Base-by-base conservation (phyloP, 1,140 invertebrate genomes). In the Cydia splendana region DNA sequence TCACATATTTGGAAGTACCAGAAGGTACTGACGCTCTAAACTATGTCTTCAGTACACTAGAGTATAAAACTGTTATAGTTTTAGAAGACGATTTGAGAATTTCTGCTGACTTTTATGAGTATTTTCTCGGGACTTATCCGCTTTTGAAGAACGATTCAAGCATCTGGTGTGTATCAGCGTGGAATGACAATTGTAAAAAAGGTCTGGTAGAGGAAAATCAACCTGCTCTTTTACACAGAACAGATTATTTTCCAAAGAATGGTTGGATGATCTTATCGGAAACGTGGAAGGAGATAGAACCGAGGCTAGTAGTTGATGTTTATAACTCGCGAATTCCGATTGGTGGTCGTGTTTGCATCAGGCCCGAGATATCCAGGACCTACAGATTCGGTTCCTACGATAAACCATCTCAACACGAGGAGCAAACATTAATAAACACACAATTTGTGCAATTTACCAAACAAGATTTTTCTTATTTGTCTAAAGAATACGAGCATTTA, bases 131-230 rank as follows among this genome's bases (percentile, higher is more conserved):
- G n/a, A 98, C 98, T 12, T 96, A 98, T 93, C 96, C 96, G 6
- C 89, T 99, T 42, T 91, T 99, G 20, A 93, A 95, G 69, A 94
- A 95, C 79, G 99, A 99, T 92, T 94, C 95, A n/a, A 96, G 97
- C 18, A 91, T 99, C 51, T 99, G 98, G 98, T 96, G 99, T 93
- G 94, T 97, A 74, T 97, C 96, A n/a, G 97, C 98, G 0, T 99
- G 99, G 99, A 99, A 99, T 91, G 99, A 99, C 91, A 99, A 99
- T 93, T 99, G 99, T 45, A 99, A 99, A 94, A 93, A 95, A n/a
- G 95, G 95, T 18, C 93, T 98, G 77, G 96, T 99, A 74, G 96
- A 98, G 85, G 92, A 95, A 62, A 93, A 95, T 57, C 94, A 95
- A 62, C 94, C 96, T 12, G 95, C 97, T 75, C 90, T 97, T 69